These are phyloP conservation scores for Harmothoe impar DNA, from an alignment of 2,888 invertebrate genomes.

Conservation along the genomic window DNA sequence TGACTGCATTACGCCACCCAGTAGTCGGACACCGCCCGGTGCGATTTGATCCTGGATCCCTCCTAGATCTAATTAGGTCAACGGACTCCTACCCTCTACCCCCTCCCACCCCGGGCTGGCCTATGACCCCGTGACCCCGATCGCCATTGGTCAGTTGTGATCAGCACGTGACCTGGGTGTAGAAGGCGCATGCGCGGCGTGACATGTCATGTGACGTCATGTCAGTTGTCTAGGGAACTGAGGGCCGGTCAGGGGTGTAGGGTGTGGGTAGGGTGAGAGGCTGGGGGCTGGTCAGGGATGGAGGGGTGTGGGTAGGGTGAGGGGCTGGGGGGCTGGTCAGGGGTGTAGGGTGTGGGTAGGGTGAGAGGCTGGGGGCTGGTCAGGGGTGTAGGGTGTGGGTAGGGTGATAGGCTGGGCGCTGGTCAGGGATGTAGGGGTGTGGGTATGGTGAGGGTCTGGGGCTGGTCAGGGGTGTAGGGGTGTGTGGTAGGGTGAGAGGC, in stretches of 20 bases:
- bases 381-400: no score
- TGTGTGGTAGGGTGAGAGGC: not conserved
- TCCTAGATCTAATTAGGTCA: constrained; percentile 48
- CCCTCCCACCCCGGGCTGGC: not conserved
- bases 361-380: no score
- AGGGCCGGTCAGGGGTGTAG: no score
- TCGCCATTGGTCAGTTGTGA: constrained; percentile 30
- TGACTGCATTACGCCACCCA: constrained; percentile 26
- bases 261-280: no score
- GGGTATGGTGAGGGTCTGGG: not conserved
- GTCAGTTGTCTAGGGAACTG: not conserved
- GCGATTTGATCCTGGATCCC: constrained; percentile 37
- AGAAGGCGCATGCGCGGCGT: not conserved
- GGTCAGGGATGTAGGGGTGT: no score
- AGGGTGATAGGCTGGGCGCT: no score
- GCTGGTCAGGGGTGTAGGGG: not conserved
- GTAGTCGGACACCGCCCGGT: not conserved
- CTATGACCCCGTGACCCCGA: constrained; percentile 36
- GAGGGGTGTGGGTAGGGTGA: no score
- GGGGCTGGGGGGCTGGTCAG: not conserved
- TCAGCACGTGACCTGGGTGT: constrained; percentile 13
- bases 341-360: no score
- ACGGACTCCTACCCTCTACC: not conserved
- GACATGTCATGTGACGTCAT: constrained; percentile 31
- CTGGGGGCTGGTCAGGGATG: no score